Evolutionary conservation across 2,888 invertebrate genomes (phyloP), one percentile per base, ranked within the genome.

Genomic region (Taphrorychus bicolor): DNA sequence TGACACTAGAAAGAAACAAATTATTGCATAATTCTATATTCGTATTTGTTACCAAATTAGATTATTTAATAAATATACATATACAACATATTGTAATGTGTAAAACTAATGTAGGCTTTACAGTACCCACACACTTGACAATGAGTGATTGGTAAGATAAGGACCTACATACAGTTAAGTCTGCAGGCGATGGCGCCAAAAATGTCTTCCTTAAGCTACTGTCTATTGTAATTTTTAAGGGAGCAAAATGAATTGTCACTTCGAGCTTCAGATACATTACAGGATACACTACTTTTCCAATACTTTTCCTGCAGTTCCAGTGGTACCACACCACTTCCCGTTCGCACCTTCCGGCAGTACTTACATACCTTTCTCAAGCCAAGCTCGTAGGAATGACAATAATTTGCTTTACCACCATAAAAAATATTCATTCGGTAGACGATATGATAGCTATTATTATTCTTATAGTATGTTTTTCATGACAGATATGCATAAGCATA

Each of bases 311-410:
- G 7, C 11, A 32, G 11, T 32, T 32, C 32, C 32, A 32, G 32
- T n/a, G n/a, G 9, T 32, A 32, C 32, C 32, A 32, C 3, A 32
- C 32, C 32, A 32, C 32, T 32, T 32, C 9, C 11, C 32, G 11
- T 7, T 11, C 7, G 32, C 11, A 32, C 32, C 32, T 11, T 32
- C 32, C 9, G 32, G 11, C 32, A n/a, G 3, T 32, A 3, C 9
- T 3, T 32, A 32, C 32, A 9, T 32, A 32, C 32, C 45, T n/a
- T 45, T 5, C 45, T 14, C 9, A 14, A 18, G n/a, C 17, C 32
- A 75, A 79, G 82, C 82, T 82, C 82, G 82, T 80, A 78, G 79
- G 78, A 77, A 75, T 78, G 82, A 82, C 82, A 82, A 82, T 81
- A 80, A 60, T 60, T 60, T 60, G 60, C 60, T 60, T 60, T 40